These are phyloP conservation scores for Callyntrura sp. DNA, from an alignment of 2,888 invertebrate species.

Conservation along the genomic window DNA sequence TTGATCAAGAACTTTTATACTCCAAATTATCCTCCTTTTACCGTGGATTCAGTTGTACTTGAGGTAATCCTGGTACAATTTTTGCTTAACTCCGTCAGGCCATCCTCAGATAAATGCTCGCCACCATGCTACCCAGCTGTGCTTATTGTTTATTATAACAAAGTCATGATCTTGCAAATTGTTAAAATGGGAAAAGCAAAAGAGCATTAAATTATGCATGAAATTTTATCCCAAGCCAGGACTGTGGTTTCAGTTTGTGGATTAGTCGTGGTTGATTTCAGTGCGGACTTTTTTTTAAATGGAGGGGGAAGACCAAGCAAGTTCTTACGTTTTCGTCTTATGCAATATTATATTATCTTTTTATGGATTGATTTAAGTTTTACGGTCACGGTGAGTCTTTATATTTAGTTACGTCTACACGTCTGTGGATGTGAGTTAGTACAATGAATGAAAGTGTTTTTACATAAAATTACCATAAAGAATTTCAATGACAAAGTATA, in stretches of 20 bases:
- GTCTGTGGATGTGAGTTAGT: constrained; percentile 5
- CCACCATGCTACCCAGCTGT: background rate
- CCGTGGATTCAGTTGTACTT: background rate
- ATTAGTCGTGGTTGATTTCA: constrained; percentile 69
- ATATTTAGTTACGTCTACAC: background rate
- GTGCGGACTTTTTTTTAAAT: background rate
- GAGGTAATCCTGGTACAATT: background rate
- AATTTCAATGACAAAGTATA: constrained; percentile 48
- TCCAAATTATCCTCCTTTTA: background rate
- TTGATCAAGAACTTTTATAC: constrained; percentile 55
- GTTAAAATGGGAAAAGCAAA: constrained; percentile 70
- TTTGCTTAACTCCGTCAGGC: background rate
- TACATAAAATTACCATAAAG: constrained; percentile 64
- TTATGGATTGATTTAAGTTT: constrained; percentile 67
- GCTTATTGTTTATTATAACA: constrained; percentile 41
- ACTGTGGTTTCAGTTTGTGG: constrained; percentile 75
- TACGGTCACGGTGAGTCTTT: constrained; percentile 10
- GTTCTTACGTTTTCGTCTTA: background rate
- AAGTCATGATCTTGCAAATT: constrained; percentile 71
- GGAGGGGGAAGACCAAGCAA: constrained; percentile 3
- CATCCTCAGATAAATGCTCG: too few relatives aligned
- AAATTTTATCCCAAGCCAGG: constrained; percentile 75
- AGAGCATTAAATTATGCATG: constrained; percentile 80
- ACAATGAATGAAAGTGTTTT: constrained; percentile 53
- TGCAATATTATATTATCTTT: constrained; percentile 24